phyloP scores from a whole-genome alignment of 2,113 vertebrate genomes.

The Fukomys damarensis region DNA sequence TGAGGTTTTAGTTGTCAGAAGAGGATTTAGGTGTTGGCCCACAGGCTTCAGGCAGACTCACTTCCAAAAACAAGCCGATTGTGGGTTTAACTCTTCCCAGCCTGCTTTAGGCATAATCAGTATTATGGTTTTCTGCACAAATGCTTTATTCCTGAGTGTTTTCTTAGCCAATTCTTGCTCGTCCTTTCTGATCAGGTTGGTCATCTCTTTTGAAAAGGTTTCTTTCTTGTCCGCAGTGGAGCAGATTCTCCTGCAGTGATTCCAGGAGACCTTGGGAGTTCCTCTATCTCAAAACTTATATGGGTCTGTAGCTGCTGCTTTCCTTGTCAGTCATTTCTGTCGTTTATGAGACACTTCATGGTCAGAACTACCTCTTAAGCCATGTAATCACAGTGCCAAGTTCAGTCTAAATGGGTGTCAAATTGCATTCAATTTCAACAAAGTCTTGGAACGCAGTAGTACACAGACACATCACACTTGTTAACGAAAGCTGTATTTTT shows the following conservation, averaged over 20 bases:
- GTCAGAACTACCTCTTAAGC: neutral
- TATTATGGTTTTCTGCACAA: too few relatives aligned
- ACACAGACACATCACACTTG: neutral
- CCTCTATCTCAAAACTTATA: neutral
- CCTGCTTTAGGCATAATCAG: too few relatives aligned
- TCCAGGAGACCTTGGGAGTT: neutral
- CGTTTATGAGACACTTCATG: neutral
- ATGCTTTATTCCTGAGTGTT: neutral
- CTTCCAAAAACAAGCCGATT: too few relatives aligned
- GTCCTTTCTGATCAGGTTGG: neutral
- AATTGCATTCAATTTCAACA: neutral
- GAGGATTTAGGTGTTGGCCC: too few relatives aligned
- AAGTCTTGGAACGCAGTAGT: neutral
- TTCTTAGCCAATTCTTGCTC: neutral
- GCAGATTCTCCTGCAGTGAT: neutral
- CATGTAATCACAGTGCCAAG: neutral
- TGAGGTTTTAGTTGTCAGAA: too few relatives aligned
- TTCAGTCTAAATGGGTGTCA: neutral
- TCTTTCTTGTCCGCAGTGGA: neutral
- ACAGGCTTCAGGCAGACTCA: too few relatives aligned
- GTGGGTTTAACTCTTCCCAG: too few relatives aligned
- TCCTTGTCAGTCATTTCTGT: neutral
- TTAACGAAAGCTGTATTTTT: neutral
- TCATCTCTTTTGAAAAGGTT: neutral
- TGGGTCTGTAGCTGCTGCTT: neutral